phyloP scores from a whole-genome alignment of 2,113 vertebrate species.

The Egretta garzetta region DNA sequence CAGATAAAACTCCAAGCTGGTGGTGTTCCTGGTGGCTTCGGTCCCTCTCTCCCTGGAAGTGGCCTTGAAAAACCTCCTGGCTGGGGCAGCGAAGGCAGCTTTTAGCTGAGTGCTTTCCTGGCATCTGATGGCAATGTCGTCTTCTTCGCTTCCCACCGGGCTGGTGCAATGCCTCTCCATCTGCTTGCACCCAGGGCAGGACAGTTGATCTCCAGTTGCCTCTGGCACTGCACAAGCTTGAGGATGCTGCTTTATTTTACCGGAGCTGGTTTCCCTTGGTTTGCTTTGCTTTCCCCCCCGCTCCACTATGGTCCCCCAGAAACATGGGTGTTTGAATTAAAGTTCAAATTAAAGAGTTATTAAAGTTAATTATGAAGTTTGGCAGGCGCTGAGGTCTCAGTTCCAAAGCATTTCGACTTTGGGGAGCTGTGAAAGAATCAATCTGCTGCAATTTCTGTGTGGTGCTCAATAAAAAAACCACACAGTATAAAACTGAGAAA shows the following conservation, averaged over 20 bases:
- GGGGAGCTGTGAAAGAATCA: conserved; percentile 42
- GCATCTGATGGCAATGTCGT: accelerated
- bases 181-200: background rate
- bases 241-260: background rate
- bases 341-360: conserved; percentile 37
- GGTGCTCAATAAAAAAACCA: background rate
- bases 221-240: background rate
- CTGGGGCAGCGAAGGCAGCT: background rate
- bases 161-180: background rate
- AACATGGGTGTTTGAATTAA: conserved; percentile 6
- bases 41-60: background rate
- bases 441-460: conserved; percentile 27
- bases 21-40: background rate
- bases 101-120: accelerated
- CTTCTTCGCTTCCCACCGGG: background rate
- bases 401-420: conserved; percentile 14
- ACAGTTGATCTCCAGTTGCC: background rate
- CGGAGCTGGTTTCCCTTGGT: background rate
- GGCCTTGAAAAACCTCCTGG: background rate
- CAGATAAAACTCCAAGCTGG: background rate
- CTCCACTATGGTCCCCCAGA: background rate
- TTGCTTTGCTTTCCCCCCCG: background rate
- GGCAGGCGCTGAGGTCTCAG: background rate
- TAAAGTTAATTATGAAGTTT: conserved; percentile 48
- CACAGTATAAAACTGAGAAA: background rate